Percentiles rank a stretch among this genome's conserved stretches.
phyloP scores from a whole-genome alignment of 2,113 vertebrate genomes.

The Zosterops lateralis region DNA sequence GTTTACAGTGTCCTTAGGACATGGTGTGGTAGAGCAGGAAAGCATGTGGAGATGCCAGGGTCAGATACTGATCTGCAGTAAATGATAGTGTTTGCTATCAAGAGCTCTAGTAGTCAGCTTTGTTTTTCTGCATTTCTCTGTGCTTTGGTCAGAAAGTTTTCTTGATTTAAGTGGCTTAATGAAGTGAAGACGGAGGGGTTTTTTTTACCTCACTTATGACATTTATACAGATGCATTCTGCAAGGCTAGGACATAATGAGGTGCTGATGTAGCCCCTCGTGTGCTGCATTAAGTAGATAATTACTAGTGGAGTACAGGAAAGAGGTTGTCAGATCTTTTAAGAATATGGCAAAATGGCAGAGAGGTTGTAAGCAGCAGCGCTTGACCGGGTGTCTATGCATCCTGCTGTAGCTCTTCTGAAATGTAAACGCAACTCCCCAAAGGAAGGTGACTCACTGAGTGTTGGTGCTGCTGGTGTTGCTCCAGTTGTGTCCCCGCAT shows the following conservation, averaged over 20 bases:
- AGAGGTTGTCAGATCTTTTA: not conserved
- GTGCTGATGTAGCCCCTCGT: not conserved
- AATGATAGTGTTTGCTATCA: not conserved
- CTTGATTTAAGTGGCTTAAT: not conserved
- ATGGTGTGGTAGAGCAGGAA: not conserved
- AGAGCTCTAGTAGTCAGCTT: not conserved
- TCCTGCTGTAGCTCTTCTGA: conserved; percentile 9
- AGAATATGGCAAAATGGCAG: not conserved
- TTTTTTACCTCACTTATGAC: not conserved
- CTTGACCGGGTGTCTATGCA: not conserved
- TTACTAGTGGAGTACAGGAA: not conserved
- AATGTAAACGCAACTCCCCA: conserved; percentile 1
- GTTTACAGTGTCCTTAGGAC: not conserved
- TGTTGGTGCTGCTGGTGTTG: not conserved
- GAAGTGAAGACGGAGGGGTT: not conserved
- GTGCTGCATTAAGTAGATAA: not conserved
- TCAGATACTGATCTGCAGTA: not conserved
- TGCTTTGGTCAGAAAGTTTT: not conserved
- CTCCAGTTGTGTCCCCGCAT: not conserved
- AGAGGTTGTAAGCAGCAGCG: not conserved
- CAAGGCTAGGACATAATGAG: not conserved
- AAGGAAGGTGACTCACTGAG: conserved; percentile 58
- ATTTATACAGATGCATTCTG: not conserved
- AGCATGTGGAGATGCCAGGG: not conserved
- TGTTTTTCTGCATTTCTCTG: not conserved